These are phyloP conservation scores for Scalopus aquaticus DNA, from an alignment of 2,113 vertebrate species.

Conservation along the genomic window DNA sequence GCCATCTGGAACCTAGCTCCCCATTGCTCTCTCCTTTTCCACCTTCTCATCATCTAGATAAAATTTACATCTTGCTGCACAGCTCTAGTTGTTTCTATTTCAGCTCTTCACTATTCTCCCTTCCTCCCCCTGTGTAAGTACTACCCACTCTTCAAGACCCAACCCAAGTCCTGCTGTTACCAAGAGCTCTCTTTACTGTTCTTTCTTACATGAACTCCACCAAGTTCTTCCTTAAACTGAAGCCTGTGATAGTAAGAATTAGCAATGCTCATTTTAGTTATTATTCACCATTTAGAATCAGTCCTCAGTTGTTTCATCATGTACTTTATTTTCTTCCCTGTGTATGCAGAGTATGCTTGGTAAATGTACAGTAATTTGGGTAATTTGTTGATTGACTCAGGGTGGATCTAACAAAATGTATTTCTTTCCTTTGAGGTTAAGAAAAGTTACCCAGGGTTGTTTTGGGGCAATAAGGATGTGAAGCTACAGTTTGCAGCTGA, in stretches of 20 bases:
- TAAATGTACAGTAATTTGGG: neutral
- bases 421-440: neutral
- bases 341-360: neutral
- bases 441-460: neutral
- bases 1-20: neutral
- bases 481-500: neutral
- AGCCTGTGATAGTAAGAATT: neutral
- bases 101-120: neutral
- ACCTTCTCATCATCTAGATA: neutral
- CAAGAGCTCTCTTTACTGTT: neutral
- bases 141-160: neutral
- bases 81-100: neutral
- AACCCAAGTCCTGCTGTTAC: neutral
- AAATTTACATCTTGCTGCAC: too few species aligned
- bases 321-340: neutral
- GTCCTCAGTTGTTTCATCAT: neutral
- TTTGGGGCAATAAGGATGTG: neutral
- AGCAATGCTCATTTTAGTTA: neutral
- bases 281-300: neutral
- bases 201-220: neutral
- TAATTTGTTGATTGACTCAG: neutral
- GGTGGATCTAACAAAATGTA: neutral
- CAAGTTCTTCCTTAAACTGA: neutral
- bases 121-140: neutral
- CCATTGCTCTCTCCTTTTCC: neutral